Base-by-base conservation (phyloP, 2,888 invertebrate genomes). In the Heliconius cydno region DNA sequence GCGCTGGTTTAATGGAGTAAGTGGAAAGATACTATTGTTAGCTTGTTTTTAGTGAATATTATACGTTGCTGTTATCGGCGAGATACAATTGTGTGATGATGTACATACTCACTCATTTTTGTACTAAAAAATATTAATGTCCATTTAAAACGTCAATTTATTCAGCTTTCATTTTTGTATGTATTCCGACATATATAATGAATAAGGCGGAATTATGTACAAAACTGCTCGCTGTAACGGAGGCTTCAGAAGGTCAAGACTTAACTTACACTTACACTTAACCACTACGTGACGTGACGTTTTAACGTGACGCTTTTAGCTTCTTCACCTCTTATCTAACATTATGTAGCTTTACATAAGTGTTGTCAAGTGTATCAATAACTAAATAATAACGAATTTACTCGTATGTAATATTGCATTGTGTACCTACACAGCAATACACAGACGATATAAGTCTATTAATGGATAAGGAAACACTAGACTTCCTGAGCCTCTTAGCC, bases 381-480 rank as follows among this genome's bases (percentile, higher is more conserved):
- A 0, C 13, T 28, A 28, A 12, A 13, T 6, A 65, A 28, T 41
- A n/a, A 41, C 7, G 6, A 70, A 70, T 25, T 15, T 7, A 13
- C 13, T 41, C 15, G 7, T 6, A 52, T 52, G 19, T 52, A 57
- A 3, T 34, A n/a, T n/a, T 57, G 13, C n/a, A n/a, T 60, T n/a
- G 72, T 15, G 34, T 60, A 73, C n/a, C n/a, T 38, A 73, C n/a
- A n/a, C 15, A 70, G 70, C 70, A 70, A 70, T 70, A 70, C 25
- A 57, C n/a, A 34, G 73, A 73, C 60, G 57, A 60, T 60, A 60
- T 73, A 73, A 73, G 57, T 73, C 73, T 73, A 73, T 73, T 73
- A 73, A 60, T 25, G 60, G 34, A 73, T 60, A 60, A 73, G 75
- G 65, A 63, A 75, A 75, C 65, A 75, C 75, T 75, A 75, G 46